Evolutionary conservation across 2,888 invertebrate genomes (phyloP).

Genomic region (Limnephilus marmoratus): DNA sequence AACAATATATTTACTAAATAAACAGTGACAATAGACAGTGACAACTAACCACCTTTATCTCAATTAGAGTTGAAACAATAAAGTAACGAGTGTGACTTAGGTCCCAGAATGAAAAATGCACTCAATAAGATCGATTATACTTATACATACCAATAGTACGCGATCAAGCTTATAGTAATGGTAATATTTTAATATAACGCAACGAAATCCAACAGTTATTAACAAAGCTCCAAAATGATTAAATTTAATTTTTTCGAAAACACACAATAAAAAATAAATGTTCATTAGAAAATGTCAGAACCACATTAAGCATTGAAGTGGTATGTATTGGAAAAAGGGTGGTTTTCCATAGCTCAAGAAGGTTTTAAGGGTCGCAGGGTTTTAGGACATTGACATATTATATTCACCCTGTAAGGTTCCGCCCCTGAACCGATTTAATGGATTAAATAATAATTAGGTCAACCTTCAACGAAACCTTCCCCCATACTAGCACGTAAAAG

Average conservation of each 20-base stretch:
- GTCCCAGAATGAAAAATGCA: too few species aligned
- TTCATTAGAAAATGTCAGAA: background rate
- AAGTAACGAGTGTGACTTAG: too few species aligned
- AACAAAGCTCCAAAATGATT: too few species aligned
- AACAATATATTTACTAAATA: too few species aligned
- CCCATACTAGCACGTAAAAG: background rate
- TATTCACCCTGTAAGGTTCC: background rate
- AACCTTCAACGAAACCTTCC: background rate
- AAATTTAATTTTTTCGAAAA: background rate
- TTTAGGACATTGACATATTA: background rate
- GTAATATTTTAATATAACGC: too few species aligned
- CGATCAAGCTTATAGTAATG: too few species aligned
- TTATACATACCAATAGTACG: too few species aligned
- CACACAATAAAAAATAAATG: background rate
- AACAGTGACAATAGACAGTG: too few species aligned
- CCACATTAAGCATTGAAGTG: background rate
- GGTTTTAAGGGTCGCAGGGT: background rate
- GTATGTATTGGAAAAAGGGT: background rate
- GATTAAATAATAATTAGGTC: background rate
- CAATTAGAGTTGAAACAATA: too few species aligned
- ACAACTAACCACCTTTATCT: too few species aligned
- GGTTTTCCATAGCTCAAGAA: background rate
- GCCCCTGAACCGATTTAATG: background rate
- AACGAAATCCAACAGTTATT: too few species aligned
- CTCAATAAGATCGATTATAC: too few species aligned